Base-by-base conservation (phyloP, 2,888 invertebrate species). In the Crematogaster levior region DNA sequence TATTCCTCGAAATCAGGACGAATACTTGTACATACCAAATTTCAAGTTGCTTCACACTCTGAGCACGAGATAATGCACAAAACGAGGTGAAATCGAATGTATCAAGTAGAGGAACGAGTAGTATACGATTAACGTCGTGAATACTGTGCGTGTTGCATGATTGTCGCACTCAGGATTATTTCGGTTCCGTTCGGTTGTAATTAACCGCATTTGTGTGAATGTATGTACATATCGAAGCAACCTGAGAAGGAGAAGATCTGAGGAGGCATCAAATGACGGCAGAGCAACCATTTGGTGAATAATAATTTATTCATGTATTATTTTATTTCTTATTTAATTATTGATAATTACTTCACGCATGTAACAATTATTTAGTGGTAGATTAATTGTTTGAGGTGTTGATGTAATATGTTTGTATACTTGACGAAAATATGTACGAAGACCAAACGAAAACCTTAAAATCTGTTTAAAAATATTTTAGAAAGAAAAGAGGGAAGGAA, bases 161-260 rank as follows among this genome's bases (percentile, higher is more conserved):
- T 61, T 63, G 61, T 63, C 61, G 24, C n/a, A 40, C 40, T 24
- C 37, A 24, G 61, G 24, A 63, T 40, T 40, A 63, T 40, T 63
- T 63, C 40, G 40, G 24, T 40, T 15, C 7, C 24, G 24, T 63
- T 63, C 15, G 7, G 7, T 21, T 12, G 21, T 63, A 63, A 63
- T 63, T 63, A 63, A 63, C 21, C 61, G 61, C 61, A 7, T 40
- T 63, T 63, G 24, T 40, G 37, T 12, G 37, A 21, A 21, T 61
- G 61, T 61, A 21, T 9, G 21, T 61, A 37, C 37, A 12, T 37
- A 60, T 30, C 58, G 58, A n/a, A 60, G 37, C 60, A 37, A 37
- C 15, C 61, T 24, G 61, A 40, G 61, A 40, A 40, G 24, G 7
- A 61, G 21, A 6, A 63, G 15, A 15, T 15, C 37, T 61, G 37